These are phyloP conservation scores for Champsocephalus esox DNA, from an alignment of 2,797 vertebrate species.

Conservation along the genomic window DNA sequence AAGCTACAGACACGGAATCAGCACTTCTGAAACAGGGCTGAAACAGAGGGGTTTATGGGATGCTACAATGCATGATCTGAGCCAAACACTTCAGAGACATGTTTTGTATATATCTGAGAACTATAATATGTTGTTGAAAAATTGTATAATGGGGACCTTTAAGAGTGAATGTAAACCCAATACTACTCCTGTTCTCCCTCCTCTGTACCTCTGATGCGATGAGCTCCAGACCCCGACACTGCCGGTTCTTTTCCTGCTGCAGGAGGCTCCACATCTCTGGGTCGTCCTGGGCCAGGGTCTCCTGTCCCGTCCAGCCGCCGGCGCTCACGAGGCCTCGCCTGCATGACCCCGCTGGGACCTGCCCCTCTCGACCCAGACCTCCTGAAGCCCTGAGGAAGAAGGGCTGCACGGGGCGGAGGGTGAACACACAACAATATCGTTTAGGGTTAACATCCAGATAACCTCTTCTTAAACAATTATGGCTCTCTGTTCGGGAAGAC, in stretches of 20 bases:
- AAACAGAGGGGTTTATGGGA: too few species aligned
- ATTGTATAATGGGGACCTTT: too few species aligned
- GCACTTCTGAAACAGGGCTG: too few species aligned
- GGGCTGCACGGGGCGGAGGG: conserved; percentile 33
- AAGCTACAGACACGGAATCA: too few species aligned
- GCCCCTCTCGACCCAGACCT: conserved; percentile 43
- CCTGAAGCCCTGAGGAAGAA: conserved; percentile 42
- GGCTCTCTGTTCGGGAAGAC: conserved; percentile 9
- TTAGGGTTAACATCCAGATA: conserved; percentile 3
- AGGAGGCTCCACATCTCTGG: conserved; percentile 92
- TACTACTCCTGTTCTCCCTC: not conserved
- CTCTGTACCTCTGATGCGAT: conserved; percentile 89
- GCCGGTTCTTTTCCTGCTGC: conserved; percentile 91
- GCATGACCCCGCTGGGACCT: conserved; percentile 23
- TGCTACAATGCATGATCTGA: too few species aligned
- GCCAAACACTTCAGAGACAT: too few species aligned
- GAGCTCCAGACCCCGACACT: conserved; percentile 92
- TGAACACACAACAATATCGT: conserved; percentile 2
- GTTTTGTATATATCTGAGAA: too few species aligned
- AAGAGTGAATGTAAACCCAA: not conserved
- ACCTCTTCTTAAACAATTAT: not conserved
- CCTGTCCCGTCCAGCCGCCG: conserved; percentile 85
- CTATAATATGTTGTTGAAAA: too few species aligned
- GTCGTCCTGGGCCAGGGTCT: conserved; percentile 89
- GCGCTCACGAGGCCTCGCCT: conserved; percentile 57